Conservation (phyloP, 2,888 invertebrate species). For the Autographa gamma region DNA sequence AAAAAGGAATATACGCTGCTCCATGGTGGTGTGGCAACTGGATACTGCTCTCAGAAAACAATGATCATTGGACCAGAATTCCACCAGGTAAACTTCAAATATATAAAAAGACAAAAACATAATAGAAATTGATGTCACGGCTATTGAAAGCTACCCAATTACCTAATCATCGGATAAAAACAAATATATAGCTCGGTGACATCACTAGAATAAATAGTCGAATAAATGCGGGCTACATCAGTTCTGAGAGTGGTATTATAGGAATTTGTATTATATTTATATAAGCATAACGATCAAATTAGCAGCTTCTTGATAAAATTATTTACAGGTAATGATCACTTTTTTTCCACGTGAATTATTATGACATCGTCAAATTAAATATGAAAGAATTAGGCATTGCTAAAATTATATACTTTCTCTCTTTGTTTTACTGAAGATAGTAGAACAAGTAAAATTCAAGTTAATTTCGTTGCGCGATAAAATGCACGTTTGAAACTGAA, state of each 20-base stretch:
- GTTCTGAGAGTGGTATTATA: background rate
- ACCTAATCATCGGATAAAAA: constrained; percentile 33
- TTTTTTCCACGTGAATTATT: background rate
- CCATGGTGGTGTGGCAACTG: constrained; percentile 94
- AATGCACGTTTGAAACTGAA: too few relatives aligned
- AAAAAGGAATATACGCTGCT: constrained; percentile 93
- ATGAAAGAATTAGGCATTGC: background rate
- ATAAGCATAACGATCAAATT: background rate
- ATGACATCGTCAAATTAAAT: background rate
- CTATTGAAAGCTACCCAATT: constrained; percentile 23
- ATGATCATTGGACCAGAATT: constrained; percentile 84
- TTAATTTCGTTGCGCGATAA: too few relatives aligned
- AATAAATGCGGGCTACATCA: constrained; percentile 41
- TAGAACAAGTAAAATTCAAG: too few relatives aligned
- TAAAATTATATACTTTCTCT: background rate
- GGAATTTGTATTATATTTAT: constrained; percentile 16
- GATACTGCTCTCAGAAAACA: constrained; percentile 88
- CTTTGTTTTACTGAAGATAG: too few relatives aligned
- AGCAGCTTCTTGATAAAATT: background rate
- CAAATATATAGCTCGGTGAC: constrained; percentile 37
- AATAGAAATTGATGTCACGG: constrained; percentile 25
- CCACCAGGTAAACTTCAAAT: constrained; percentile 75
- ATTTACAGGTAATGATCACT: constrained; percentile 4
- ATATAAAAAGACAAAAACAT: background rate
- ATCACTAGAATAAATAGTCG: constrained; percentile 34